phyloP scores from a whole-genome alignment of 2,888 invertebrate genomes.

The Hirtodrosophila confusa region DNA sequence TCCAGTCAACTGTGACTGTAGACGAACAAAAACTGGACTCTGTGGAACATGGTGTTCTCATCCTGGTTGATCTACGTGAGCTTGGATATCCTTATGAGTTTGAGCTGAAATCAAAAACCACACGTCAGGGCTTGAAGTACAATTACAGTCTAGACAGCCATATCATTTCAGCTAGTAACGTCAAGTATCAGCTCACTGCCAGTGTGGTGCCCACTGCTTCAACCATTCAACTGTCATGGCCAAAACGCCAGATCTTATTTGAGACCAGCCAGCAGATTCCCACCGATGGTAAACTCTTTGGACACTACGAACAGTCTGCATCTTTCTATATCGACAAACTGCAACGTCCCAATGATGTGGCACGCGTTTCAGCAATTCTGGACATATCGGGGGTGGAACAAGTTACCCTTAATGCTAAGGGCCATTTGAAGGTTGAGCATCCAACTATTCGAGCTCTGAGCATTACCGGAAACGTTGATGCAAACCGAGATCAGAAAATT shows the following conservation, averaged over 20 bases:
- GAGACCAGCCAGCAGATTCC: slow-evolving; percentile 86
- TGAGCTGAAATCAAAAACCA: slow-evolving; percentile 88
- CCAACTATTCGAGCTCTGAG: slow-evolving; percentile 86
- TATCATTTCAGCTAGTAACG: slow-evolving; percentile 88
- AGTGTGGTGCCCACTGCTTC: slow-evolving; percentile 88
- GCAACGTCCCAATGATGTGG: slow-evolving; percentile 88
- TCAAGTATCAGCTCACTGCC: slow-evolving; percentile 89
- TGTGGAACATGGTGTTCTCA: slow-evolving; percentile 87
- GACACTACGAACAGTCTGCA: slow-evolving; percentile 87
- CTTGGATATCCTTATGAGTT: slow-evolving; percentile 90
- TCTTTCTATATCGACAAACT: slow-evolving; percentile 89
- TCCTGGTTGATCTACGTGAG: slow-evolving; percentile 89
- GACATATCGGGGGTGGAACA: slow-evolving; percentile 85
- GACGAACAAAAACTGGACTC: slow-evolving; percentile 77
- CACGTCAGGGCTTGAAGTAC: slow-evolving; percentile 85
- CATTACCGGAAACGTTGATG: slow-evolving; percentile 84
- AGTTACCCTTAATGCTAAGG: slow-evolving; percentile 84
- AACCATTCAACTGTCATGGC: slow-evolving; percentile 88
- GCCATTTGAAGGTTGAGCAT: slow-evolving; percentile 88
- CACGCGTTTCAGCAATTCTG: slow-evolving; percentile 85
- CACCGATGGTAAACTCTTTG: slow-evolving; percentile 84
- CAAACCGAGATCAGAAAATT: slow-evolving; percentile 80
- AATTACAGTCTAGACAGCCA: slow-evolving; percentile 90
- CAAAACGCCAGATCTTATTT: slow-evolving; percentile 88
- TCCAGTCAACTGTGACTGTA: slow-evolving; percentile 71